Conservation (phyloP, 2,113 vertebrate genomes). For the Chloroceryle aenea region DNA sequence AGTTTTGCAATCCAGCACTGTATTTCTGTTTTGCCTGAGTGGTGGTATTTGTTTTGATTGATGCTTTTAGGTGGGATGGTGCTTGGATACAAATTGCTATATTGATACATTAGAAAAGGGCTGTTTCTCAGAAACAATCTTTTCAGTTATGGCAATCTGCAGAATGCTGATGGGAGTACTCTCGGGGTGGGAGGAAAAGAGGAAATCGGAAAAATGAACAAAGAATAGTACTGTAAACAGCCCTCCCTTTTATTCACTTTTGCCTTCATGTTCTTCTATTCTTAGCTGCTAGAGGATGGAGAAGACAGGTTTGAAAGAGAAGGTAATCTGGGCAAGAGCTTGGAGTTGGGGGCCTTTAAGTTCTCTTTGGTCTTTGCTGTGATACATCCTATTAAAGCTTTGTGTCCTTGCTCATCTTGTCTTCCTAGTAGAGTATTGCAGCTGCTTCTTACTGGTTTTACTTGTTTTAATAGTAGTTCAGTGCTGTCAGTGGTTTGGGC, state of each 20-base stretch:
- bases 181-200: not conserved
- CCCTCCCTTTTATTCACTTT: not conserved
- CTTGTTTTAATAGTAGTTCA: not conserved
- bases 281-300: not conserved
- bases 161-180: not conserved
- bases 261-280: not conserved
- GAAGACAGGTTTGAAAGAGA: not conserved
- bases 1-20: constrained; percentile 30
- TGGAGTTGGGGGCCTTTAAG: not conserved
- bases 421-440: not conserved
- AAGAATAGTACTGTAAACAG: not conserved
- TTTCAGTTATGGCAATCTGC: not conserved
- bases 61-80: constrained; percentile 11
- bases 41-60: constrained; percentile 6
- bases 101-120: not conserved
- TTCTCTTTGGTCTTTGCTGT: not conserved
- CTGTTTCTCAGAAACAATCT: not conserved
- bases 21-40: constrained; percentile 19
- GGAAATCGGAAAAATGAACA: not conserved
- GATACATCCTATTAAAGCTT: not conserved
- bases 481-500: not conserved
- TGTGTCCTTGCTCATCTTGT: not conserved
- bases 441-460: not conserved
- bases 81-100: not conserved
- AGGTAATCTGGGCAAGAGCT: not conserved